Base-by-base conservation (phyloP, 2,113 vertebrate genomes). In the Eidolon helvum region DNA sequence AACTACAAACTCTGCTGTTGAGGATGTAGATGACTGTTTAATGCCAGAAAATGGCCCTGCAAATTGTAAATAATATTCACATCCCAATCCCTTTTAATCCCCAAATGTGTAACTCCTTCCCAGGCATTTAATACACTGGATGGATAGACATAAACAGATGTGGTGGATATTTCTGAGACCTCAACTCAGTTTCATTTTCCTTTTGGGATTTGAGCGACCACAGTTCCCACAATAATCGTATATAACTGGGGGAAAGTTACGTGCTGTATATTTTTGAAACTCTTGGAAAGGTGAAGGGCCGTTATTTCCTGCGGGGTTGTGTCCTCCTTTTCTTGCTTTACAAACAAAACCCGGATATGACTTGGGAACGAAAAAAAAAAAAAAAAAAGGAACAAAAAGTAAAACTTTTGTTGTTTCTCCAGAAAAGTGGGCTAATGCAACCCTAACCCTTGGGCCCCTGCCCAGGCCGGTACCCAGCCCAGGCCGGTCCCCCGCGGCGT, bases 261-360 rank as follows among this genome's bases (percentile, higher is more conserved):
- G 28, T 5, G 28, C 63, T 10, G 75, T 18, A 0, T 66, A 59
- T 90, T 93, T 95, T 38, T 66, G 48, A 93, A 95, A 83, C 82
- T 88, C 63, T 30, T 50, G 94, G 63, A 61, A 92, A 84, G 35
- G 84, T 40, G 68, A 90, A 45, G 22, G 75, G 50, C 50, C 50
- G 1, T 74, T 94, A 85, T 78, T 97, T 97, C 97, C 96, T 96
- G 90, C 92, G 4, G 50, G 38, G 91, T 35, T 45, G 80, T 74
- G 94, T 96, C 94, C 95, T 87, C 65, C 87, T 97, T 95, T 92
- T 95, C 90, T 96, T 16, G 55, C n/a, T 96, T 93, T 50, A 43
- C 50, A 86, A 95, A 98, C 97, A 98, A 97, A 97, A 88, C 95
- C 97, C 96, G 97, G 98, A 98, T 96, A 86, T 96, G 84, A 94